A percentile compares a stretch with the other conserved stretches of the same genome.
These are phyloP conservation scores for Sitta europaea DNA, from an alignment of 2,113 vertebrate genomes.

Conservation along the genomic window DNA sequence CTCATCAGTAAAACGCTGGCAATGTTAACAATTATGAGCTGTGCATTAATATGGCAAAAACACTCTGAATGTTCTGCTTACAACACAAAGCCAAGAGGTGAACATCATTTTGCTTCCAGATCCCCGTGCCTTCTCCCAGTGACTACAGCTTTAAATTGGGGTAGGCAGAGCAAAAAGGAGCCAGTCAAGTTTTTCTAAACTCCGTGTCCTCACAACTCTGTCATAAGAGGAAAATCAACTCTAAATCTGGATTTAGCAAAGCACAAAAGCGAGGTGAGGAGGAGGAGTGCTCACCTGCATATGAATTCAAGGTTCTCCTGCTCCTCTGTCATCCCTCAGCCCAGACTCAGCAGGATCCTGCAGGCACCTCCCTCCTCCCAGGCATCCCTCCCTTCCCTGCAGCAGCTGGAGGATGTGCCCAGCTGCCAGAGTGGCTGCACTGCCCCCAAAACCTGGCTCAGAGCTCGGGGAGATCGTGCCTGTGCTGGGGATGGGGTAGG, in stretches of 20 bases:
- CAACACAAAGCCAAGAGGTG: not conserved
- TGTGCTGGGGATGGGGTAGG: not conserved
- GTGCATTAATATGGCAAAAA: not conserved
- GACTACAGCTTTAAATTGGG: not conserved
- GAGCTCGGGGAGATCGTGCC: accelerated
- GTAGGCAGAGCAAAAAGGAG: not conserved
- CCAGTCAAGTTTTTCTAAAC: not conserved
- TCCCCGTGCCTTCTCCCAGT: not conserved
- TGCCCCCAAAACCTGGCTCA: accelerated
- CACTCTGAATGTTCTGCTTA: not conserved
- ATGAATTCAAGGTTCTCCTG: not conserved
- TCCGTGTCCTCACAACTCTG: accelerated
- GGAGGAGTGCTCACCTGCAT: not conserved
- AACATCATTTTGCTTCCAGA: not conserved
- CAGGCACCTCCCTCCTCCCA: not conserved
- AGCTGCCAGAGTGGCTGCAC: not conserved
- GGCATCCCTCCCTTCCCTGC: not conserved
- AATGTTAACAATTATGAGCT: constrained; percentile 58
- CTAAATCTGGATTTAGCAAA: not conserved
- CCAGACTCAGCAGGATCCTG: not conserved
- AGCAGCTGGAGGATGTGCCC: not conserved
- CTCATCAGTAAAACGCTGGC: constrained; percentile 37
- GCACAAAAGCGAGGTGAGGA: not conserved
- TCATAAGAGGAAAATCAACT: not conserved
- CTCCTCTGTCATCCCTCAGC: not conserved